These are phyloP conservation scores for Nudaria mundana DNA, from an alignment of 2,888 invertebrate species.

Conservation along the genomic window DNA sequence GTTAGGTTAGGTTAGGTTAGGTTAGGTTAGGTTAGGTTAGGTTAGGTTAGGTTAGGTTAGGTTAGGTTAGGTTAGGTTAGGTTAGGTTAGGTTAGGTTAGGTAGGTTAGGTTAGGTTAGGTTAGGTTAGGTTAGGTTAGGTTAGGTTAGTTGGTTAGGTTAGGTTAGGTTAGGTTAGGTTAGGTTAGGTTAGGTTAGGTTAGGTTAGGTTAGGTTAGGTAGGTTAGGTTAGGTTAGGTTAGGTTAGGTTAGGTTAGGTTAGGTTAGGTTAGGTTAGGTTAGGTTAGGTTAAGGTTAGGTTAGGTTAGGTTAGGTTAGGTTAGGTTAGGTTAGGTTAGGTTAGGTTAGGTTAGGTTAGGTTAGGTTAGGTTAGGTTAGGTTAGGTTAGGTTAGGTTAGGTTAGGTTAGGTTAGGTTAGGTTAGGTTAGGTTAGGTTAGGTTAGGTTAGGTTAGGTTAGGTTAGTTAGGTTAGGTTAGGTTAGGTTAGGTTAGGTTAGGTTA, in stretches of 20 bases:
- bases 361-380: constrained; percentile 25
- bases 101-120: no score
- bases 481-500: constrained; percentile 7
- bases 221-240: constrained; percentile 20
- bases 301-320: constrained; percentile 19
- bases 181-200: constrained; percentile 14
- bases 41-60: constrained; percentile 16
- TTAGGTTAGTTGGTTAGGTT: constrained; percentile 17
- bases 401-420: constrained; percentile 14
- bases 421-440: constrained; percentile 22
- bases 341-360: constrained; percentile 27
- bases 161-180: constrained; percentile 16
- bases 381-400: constrained; percentile 25
- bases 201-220: constrained; percentile 13
- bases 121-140: constrained; percentile 16
- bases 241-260: constrained; percentile 16
- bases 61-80: constrained; percentile 14
- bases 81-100: constrained; percentile 14
- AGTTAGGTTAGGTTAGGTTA: constrained; percentile 8
- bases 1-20: constrained; percentile 14
- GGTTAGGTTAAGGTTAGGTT: constrained; percentile 13
- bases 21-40: constrained; percentile 14
- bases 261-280: constrained; percentile 8
- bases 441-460: constrained; percentile 20
- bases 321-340: constrained; percentile 29